phyloP scores from a whole-genome alignment of 2,888 invertebrate species.

The Andricus curvator region DNA sequence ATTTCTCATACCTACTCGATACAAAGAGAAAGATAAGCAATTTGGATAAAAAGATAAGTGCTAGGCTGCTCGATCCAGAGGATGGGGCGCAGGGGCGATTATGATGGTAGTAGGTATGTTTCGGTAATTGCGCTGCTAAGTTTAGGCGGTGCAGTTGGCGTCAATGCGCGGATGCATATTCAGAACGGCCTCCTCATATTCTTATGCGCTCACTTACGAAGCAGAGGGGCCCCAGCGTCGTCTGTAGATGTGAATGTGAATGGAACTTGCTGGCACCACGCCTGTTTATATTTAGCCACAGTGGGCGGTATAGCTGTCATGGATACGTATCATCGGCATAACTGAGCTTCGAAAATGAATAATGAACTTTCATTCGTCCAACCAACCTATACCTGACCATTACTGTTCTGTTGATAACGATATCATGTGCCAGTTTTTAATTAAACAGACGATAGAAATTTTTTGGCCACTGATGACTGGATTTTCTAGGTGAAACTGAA shows the following conservation, averaged over 20 bases:
- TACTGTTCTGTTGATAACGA: conserved; percentile 34
- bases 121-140: conserved; percentile 77
- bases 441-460: not conserved
- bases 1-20: not conserved
- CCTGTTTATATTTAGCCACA: conserved; percentile 78
- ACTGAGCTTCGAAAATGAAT: conserved; percentile 76
- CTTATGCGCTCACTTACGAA: conserved; percentile 72
- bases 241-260: conserved; percentile 73
- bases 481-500: not conserved
- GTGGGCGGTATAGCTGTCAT: conserved; percentile 78
- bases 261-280: conserved; percentile 77
- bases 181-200: conserved; percentile 75
- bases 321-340: conserved; percentile 78
- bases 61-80: conserved; percentile 41
- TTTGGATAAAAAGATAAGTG: conserved; percentile 36
- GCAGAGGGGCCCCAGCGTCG: conserved; percentile 58
- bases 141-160: conserved; percentile 77
- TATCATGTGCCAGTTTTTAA: not conserved
- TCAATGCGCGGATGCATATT: conserved; percentile 78
- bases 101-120: conserved; percentile 72
- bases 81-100: conserved; percentile 62
- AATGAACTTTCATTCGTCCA: conserved; percentile 73
- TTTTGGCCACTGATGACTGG: not conserved
- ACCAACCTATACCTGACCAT: conserved; percentile 47
- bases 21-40: conserved; percentile 14